These are phyloP conservation scores for Oscheius sp. DNA, from an alignment of 2,888 invertebrate genomes.

Conservation along the genomic window DNA sequence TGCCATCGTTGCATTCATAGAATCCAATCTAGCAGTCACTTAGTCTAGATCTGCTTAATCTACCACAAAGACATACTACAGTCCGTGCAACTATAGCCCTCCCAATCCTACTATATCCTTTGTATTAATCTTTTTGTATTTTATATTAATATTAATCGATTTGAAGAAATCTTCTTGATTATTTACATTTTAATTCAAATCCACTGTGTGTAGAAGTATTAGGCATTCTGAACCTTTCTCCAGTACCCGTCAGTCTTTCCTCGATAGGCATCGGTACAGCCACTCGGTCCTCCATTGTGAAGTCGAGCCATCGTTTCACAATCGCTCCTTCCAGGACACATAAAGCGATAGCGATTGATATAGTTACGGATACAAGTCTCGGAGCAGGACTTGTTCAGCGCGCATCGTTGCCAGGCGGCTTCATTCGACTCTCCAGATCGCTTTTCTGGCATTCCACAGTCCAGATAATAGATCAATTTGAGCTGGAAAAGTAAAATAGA, in stretches of 20 bases:
- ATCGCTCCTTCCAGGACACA: conserved; percentile 35
- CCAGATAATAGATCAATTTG: conserved; percentile 67
- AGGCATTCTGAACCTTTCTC: neutral
- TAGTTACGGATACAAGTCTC: conserved; percentile 39
- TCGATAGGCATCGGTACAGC: neutral
- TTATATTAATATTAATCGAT: too few relatives aligned
- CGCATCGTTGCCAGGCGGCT: conserved; percentile 50
- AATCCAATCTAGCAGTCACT: too few relatives aligned
- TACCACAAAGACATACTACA: too few relatives aligned
- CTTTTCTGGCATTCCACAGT: conserved; percentile 68
- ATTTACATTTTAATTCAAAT: too few relatives aligned
- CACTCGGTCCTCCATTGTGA: conserved; percentile 36
- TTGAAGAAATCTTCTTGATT: too few relatives aligned
- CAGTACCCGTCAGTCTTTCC: conserved; percentile 18
- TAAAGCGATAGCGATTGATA: conserved; percentile 37
- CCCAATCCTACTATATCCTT: too few relatives aligned
- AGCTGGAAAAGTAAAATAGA: conserved; percentile 66
- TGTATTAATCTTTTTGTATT: too few relatives aligned
- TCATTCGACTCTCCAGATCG: conserved; percentile 53
- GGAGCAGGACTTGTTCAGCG: conserved; percentile 47
- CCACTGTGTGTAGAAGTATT: too few relatives aligned
- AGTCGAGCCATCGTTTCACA: conserved; percentile 31
- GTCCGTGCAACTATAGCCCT: too few relatives aligned
- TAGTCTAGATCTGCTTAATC: too few relatives aligned
- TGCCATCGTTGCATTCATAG: too few relatives aligned